These are phyloP conservation scores for Acipenser transmontanus DNA, from an alignment of 2,797 vertebrate genomes.

Conservation along the genomic window DNA sequence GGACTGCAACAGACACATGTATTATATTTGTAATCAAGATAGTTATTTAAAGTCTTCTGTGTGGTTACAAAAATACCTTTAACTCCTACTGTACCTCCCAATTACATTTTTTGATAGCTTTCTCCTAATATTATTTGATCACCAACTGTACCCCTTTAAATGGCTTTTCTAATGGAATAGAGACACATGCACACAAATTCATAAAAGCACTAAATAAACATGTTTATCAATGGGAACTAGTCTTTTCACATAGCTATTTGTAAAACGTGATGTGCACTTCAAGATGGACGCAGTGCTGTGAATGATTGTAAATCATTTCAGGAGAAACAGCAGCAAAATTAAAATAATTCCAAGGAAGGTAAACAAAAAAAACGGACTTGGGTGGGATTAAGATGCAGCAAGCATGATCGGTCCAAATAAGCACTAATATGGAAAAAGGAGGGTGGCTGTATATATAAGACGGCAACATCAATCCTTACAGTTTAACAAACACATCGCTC, in stretches of 20 bases:
- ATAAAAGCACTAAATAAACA: too few relatives aligned
- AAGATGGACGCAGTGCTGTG: constrained; percentile 2
- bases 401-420: constrained; percentile 17
- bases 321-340: not conserved
- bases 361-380: not conserved
- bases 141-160: too few relatives aligned
- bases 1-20: too few relatives aligned
- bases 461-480: not conserved
- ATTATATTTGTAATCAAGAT: too few relatives aligned
- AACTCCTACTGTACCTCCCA: too few relatives aligned
- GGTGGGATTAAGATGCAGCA: constrained; percentile 7
- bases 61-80: too few relatives aligned
- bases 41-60: too few relatives aligned
- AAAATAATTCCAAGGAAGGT: not conserved
- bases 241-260: constrained; percentile 1
- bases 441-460: not conserved
- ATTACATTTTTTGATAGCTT: too few relatives aligned
- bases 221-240: too few relatives aligned
- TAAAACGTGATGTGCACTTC: constrained; percentile 7
- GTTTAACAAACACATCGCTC: constrained; percentile 5
- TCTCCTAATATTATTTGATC: too few relatives aligned
- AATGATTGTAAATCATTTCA: constrained; percentile 10
- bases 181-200: too few relatives aligned
- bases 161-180: too few relatives aligned
- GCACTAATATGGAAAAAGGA: constrained; percentile 3